These are phyloP conservation scores for Sapajus apella DNA, from an alignment of 2,113 vertebrate species.

Conservation along the genomic window DNA sequence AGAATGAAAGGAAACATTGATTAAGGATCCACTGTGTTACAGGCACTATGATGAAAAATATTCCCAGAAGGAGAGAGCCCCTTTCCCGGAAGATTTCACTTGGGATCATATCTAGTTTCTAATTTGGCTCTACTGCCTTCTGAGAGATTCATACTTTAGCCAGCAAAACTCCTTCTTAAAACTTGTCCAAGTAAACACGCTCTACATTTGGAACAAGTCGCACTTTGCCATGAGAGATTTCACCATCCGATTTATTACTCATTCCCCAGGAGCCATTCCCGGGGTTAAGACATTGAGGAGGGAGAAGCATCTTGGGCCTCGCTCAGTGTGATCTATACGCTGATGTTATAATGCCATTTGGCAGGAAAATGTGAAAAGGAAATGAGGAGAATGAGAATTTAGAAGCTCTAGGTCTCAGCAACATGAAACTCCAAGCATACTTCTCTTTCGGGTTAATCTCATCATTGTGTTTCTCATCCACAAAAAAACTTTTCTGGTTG, in stretches of 20 bases:
- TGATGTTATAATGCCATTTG: neutral
- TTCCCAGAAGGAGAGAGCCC: neutral
- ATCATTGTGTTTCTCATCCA: neutral
- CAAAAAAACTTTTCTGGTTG: neutral
- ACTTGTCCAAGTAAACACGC: neutral
- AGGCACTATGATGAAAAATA: no score
- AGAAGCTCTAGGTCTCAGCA: neutral
- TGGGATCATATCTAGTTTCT: neutral
- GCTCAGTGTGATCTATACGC: no score
- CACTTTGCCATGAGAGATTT: neutral
- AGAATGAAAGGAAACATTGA: neutral
- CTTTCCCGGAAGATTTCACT: neutral
- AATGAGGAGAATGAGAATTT: neutral
- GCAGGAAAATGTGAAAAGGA: neutral
- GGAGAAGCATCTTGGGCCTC: neutral
- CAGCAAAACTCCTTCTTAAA: neutral
- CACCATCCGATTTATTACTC: neutral
- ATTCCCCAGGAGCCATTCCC: neutral
- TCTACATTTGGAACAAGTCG: neutral
- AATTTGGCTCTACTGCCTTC: neutral
- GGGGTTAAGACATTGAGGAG: neutral
- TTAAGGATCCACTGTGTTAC: accelerated
- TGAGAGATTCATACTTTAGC: neutral
- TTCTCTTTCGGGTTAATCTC: neutral
- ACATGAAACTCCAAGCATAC: neutral